Evolutionary conservation across 2,113 vertebrate genomes (phyloP).

Genomic region (Sminthopsis crassicaudata): DNA sequence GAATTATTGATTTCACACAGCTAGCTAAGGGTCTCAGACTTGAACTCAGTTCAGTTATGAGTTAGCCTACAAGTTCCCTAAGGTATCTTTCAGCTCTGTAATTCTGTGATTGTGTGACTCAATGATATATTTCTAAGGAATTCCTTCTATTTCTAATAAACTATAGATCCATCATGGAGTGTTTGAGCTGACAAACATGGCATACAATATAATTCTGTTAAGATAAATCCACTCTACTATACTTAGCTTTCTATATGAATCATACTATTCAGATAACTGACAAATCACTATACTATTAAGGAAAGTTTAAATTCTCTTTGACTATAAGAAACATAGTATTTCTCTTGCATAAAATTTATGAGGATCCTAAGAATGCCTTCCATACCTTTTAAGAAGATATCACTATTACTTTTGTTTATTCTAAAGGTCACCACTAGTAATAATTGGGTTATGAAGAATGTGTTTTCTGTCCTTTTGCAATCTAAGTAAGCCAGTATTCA

Average conservation of each 20-base stretch:
- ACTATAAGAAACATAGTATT: neutral
- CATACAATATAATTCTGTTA: neutral
- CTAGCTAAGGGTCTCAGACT: too few species aligned
- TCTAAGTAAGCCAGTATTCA: neutral
- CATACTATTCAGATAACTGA: neutral
- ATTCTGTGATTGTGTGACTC: neutral
- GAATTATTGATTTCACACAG: too few species aligned
- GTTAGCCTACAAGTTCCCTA: neutral
- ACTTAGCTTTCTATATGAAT: neutral
- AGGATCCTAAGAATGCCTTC: neutral
- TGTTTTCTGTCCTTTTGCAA: neutral
- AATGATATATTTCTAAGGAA: neutral
- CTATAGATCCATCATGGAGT: neutral
- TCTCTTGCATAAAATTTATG: neutral
- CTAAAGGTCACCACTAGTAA: neutral
- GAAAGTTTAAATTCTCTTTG: neutral
- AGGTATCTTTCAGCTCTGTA: neutral
- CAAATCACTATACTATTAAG: neutral
- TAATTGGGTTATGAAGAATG: neutral
- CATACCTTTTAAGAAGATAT: neutral
- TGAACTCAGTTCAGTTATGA: neutral
- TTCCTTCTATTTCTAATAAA: neutral
- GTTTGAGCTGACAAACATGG: neutral
- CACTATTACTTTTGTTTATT: neutral
- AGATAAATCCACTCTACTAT: neutral